phyloP scores from a whole-genome alignment of 2,888 invertebrate genomes.

The Polietes domitor region DNA sequence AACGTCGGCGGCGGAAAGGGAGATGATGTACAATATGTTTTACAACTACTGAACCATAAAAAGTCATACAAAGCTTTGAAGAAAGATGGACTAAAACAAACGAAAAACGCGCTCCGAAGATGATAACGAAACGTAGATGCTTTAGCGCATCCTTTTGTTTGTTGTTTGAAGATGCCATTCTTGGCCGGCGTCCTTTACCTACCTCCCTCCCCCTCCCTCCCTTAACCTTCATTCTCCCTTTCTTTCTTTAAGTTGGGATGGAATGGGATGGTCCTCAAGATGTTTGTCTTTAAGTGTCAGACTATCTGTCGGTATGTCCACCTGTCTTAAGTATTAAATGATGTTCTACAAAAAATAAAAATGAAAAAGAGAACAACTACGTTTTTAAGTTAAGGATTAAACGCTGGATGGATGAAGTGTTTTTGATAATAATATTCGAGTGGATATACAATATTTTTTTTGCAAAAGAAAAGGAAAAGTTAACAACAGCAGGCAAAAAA shows the following conservation, averaged over 20 bases:
- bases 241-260: slow-evolving; percentile 13
- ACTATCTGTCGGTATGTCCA: slow-evolving; percentile 67
- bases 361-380: not conserved
- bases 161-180: slow-evolving; percentile 44
- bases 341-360: slow-evolving; percentile 34
- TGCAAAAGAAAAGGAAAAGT: not conserved
- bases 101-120: not conserved
- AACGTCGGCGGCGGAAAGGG: slow-evolving; percentile 10
- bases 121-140: slow-evolving; percentile 45
- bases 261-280: slow-evolving; percentile 49
- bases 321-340: slow-evolving; percentile 68
- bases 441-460: not conserved
- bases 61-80: slow-evolving; percentile 42
- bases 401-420: slow-evolving; percentile 17
- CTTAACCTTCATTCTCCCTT: slow-evolving; percentile 44
- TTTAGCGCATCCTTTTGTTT: slow-evolving; percentile 65
- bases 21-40: slow-evolving; percentile 58
- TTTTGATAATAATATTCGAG: slow-evolving; percentile 11
- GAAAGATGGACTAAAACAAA: slow-evolving; percentile 5
- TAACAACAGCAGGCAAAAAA: not conserved
- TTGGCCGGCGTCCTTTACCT: not conserved
- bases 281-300: slow-evolving; percentile 68
- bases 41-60: slow-evolving; percentile 66
- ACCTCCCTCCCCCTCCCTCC: slow-evolving; percentile 39
- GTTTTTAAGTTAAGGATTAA: slow-evolving; percentile 33